These are phyloP conservation scores for Hydra vulgaris DNA, from an alignment of 30 jellyfish, hydroid and myxozoan genomes.

Conservation along the genomic window DNA sequence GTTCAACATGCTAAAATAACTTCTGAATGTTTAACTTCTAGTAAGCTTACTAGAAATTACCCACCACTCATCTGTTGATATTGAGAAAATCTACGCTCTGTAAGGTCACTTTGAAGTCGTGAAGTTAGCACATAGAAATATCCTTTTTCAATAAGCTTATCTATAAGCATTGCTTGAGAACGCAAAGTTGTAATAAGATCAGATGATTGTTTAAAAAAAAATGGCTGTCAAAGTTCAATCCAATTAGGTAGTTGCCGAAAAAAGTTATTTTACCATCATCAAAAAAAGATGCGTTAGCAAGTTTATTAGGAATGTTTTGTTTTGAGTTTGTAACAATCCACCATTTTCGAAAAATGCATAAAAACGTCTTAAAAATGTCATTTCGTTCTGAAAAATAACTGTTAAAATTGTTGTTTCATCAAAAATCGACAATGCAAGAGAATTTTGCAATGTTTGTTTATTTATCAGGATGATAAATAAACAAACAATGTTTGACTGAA, in stretches of 20 bases:
- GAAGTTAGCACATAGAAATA: constrained; percentile 5
- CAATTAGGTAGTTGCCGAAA: constrained; percentile 3
- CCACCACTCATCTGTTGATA: constrained; percentile 25
- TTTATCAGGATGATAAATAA: too few relatives aligned
- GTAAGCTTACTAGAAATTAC: constrained; percentile 8
- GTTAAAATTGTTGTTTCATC: too few relatives aligned
- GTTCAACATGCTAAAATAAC: not conserved
- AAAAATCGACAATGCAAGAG: too few relatives aligned
- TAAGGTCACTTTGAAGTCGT: constrained; percentile 14
- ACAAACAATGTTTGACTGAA: too few relatives aligned
- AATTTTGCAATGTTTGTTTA: too few relatives aligned
- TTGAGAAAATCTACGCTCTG: constrained; percentile 13
- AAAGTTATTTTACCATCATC: too few relatives aligned
- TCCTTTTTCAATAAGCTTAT: constrained; percentile 8
- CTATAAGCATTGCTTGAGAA: constrained; percentile 16
- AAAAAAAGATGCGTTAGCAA: too few relatives aligned
- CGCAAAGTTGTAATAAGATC: constrained; percentile 6
- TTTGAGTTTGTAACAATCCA: too few relatives aligned
- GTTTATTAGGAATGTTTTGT: too few relatives aligned
- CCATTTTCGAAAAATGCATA: too few relatives aligned
- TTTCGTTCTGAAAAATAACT: too few relatives aligned
- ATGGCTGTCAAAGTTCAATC: constrained; percentile 6
- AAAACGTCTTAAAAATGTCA: too few relatives aligned
- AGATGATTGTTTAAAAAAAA: not conserved
- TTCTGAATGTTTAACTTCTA: constrained; percentile 14